Evolutionary conservation across 2,888 invertebrate genomes (phyloP), one percentile per base, ranked within the genome.

Genomic region (Xestia c-nigrum): DNA sequence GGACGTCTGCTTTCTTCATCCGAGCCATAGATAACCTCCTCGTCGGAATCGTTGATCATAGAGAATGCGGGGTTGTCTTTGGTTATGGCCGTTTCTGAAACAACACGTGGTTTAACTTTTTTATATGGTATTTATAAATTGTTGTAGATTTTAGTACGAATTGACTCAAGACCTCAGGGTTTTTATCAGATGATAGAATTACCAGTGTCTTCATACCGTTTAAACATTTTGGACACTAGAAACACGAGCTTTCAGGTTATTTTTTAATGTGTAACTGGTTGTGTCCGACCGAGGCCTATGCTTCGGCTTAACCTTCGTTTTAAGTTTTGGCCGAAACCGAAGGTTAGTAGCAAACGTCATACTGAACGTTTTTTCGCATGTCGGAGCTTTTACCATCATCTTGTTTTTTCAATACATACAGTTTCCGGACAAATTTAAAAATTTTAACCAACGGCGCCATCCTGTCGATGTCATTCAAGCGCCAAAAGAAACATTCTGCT

Each of bases 21-120:
- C 0, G 99, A 98, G 40, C 99, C 99, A 93, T 99, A 99, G 89
- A 99, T 98, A 14, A 99, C 99, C 87, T 99, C 99, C 94, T 99
- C 99, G 92, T 99, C 99, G 0, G 99, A 99, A 92, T 99, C 99
- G 95, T 99, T 99, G 89, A 99, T 98, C 99, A 99, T 99, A 40
- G 99, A 99, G 95, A 99, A 99, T 19, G 99, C 98, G 68, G 99
- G 99, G 97, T 99, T 99, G 97, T 99, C 99, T 96, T 99, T 99
- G 72, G 99, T 98, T 88, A 99, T 98, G 70, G 98, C 97, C 70
- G 98, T 97, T 95, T 99, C 99, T 98, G 97, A 76, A 86, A 88
- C 70, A 87, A 38, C 79, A 78, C 73, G 74, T 71, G 70, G 61
- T 31, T 14, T 14, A n/a, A 4, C 14, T 31, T 9, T 74, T 52